These are phyloP conservation scores for Rhinogobius similis DNA, from an alignment of 2,113 vertebrate species.

Conservation along the genomic window DNA sequence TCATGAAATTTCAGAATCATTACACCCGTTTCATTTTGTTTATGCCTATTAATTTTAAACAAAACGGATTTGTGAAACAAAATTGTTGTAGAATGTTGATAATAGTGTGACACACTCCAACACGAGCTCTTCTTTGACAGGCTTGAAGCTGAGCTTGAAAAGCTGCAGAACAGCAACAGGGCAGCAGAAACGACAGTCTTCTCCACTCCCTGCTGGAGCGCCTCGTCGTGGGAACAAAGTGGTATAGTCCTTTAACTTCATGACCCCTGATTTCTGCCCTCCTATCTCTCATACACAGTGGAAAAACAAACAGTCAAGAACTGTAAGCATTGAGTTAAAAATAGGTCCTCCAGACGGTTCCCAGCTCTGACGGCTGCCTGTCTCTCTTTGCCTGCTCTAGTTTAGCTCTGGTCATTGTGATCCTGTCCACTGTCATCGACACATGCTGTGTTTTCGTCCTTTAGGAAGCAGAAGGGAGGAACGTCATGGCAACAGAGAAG, in stretches of 20 bases:
- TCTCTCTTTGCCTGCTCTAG: slow-evolving; percentile 11
- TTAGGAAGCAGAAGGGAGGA: slow-evolving; percentile 66
- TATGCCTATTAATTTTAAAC: neutral
- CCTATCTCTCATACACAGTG: slow-evolving; percentile 16
- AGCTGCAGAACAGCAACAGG: slow-evolving; percentile 70
- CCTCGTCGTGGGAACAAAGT: slow-evolving; percentile 71
- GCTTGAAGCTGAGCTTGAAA: slow-evolving; percentile 79
- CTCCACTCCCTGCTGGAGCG: slow-evolving; percentile 78
- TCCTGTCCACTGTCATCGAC: neutral
- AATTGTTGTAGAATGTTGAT: neutral
- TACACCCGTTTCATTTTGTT: no score
- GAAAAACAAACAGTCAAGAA: slow-evolving; percentile 28
- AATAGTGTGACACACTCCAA: neutral
- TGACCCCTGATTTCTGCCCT: slow-evolving; percentile 14
- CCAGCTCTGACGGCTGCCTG: slow-evolving; percentile 17
- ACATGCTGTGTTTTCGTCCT: slow-evolving; percentile 60
- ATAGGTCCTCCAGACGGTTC: slow-evolving; percentile 24
- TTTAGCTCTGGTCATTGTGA: slow-evolving; percentile 12
- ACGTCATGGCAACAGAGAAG: slow-evolving; percentile 47
- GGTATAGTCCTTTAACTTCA: slow-evolving; percentile 53
- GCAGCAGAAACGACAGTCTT: slow-evolving; percentile 67
- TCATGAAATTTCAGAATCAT: no score
- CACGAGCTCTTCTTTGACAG: slow-evolving; percentile 43
- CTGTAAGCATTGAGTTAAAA: slow-evolving; percentile 21
- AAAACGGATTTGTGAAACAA: neutral